Base-by-base conservation (phyloP, 2,797 vertebrate species). In the Poecilia gillii region DNA sequence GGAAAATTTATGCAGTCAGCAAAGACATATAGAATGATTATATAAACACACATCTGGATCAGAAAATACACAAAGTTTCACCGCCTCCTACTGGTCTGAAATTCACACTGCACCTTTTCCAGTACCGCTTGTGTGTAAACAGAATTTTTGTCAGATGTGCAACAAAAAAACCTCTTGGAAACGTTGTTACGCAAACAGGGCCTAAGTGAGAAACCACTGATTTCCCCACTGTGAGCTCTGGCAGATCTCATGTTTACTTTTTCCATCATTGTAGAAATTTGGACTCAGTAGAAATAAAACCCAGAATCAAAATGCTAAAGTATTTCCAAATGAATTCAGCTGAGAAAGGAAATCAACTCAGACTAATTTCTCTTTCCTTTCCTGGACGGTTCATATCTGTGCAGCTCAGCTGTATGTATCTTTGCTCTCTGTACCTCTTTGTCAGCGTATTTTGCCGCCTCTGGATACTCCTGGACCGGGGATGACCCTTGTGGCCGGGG, bases 401-500 rank as follows among this genome's bases (percentile, higher is more conserved):
- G 5, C 8, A 16, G 18, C 23, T 49, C 18, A 0, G 23, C 66
- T 3, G 36, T 47, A 8, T 3, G 36, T 47, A 8, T 45, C 20
- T 39, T 5, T 49, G 23, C 66, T 81, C 23, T 72, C 36, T n/a
- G 64, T 92, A 97, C 98, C 96, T 96, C 94, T 91, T 94, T 94
- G 85, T 95, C 92, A 0, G 45, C 78, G 90, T 96, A 95, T 62
- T 96, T 94, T 16, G 96, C 96, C 0, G 91, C 91, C 43, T 97
- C 96, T 1, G 94, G 91, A 79, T 89, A 98, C 82, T 99, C 98
- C 51, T 98, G 98, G 72, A 99, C 96, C 0, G 99, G 99, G 3
- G 99, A 99, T 23, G 98, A 99, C 78, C 99, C 99, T 84, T 99
- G 99, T 47, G 99, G 99, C 6, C 97, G 96, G 23, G 99, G 98